Evolutionary conservation across 2,888 invertebrate genomes (phyloP).

Genomic region (Volucella inflata): DNA sequence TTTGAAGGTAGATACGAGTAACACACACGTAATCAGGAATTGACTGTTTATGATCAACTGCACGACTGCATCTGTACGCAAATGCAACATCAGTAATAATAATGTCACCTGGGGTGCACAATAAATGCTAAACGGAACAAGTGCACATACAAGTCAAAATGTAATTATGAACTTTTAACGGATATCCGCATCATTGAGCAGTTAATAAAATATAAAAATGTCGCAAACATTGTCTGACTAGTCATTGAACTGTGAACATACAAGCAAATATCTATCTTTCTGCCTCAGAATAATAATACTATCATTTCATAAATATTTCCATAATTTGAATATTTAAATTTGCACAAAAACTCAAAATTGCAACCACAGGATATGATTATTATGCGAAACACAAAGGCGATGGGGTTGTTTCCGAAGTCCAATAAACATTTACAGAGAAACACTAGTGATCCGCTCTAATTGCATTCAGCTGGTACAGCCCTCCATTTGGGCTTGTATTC

Average conservation of each 20-base stretch:
- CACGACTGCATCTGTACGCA: neutral
- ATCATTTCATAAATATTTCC: conserved; percentile 2
- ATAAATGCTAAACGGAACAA: neutral
- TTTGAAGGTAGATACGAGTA: too few species aligned
- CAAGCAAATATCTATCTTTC: neutral
- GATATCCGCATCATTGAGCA: conserved; percentile 35
- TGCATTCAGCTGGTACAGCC: too few species aligned
- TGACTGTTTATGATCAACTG: too few species aligned
- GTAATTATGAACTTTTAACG: conserved; percentile 33
- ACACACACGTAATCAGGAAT: too few species aligned
- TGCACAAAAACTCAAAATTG: too few species aligned
- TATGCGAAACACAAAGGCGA: too few species aligned
- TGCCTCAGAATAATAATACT: neutral
- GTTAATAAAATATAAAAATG: conserved; percentile 16
- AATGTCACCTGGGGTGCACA: neutral
- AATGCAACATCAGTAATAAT: neutral
- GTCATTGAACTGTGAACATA: neutral
- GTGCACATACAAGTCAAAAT: neutral
- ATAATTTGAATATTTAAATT: neutral
- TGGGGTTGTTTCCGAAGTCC: too few species aligned
- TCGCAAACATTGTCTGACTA: conserved; percentile 5
- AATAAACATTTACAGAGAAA: too few species aligned
- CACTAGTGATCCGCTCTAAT: too few species aligned
- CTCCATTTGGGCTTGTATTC: too few species aligned
- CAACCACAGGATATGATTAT: too few species aligned